A percentile compares a stretch with the other conserved stretches of the same genome.
phyloP scores from a whole-genome alignment of 2,888 invertebrate genomes.

The Melieria omissa region DNA sequence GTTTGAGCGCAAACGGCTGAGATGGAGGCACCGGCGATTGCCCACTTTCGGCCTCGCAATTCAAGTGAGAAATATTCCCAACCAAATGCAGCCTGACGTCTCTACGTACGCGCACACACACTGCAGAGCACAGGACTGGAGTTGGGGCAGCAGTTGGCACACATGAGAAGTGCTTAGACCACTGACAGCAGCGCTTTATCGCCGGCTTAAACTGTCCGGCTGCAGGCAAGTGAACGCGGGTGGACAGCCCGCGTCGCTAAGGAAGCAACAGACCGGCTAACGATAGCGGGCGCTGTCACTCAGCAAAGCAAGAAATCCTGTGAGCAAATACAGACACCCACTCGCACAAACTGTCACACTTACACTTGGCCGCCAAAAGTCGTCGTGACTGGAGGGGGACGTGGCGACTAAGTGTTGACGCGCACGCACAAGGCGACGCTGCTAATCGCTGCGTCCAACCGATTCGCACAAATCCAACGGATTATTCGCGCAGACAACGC shows the following conservation, averaged over 20 bases:
- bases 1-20: neutral
- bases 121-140: too few species aligned
- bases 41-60: neutral
- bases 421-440: neutral
- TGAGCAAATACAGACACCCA: constrained; percentile 30
- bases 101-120: neutral
- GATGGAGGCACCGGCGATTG: neutral
- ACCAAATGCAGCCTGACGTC: neutral
- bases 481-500: constrained; percentile 11
- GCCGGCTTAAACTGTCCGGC: constrained; percentile 39
- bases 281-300: neutral
- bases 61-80: neutral
- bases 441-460: neutral
- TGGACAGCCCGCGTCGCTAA: constrained; percentile 15
- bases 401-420: neutral
- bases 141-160: neutral
- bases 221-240: neutral
- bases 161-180: constrained; percentile 44
- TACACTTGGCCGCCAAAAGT: neutral
- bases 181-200: constrained; percentile 42
- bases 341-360: neutral
- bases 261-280: constrained; percentile 9
- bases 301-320: constrained; percentile 38
- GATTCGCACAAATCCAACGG: neutral
- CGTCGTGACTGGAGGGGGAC: neutral